Base-by-base conservation (phyloP, 2,797 vertebrate genomes). In the Orestias chungarensis region DNA sequence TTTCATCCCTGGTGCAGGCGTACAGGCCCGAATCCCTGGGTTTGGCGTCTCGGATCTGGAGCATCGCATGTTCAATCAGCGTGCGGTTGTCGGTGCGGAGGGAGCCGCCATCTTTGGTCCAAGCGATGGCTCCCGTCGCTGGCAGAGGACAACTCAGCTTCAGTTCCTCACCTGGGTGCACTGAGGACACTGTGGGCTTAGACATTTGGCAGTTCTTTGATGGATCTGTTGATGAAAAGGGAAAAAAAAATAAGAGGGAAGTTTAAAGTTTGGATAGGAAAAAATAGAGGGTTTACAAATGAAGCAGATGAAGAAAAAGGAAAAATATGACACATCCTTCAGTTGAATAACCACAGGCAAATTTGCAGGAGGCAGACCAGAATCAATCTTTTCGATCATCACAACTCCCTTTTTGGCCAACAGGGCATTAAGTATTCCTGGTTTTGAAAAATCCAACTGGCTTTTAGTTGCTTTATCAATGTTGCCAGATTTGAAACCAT, bases 131-230 rank as follows among this genome's bases (percentile, higher is more conserved):
- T 88, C 94, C 92, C 87, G 93, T 94, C 88, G 94, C 93, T 75
- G 95, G 92, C 94, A 97, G 93, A 70, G 94, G 95, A 94, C 98
- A 99, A 93, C 89, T 96, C 90, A 99, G 95, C 92, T 96, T 96
- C 92, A 99, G 95, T 78, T 95, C 91, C 82, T 99, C 97, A 91
- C 98, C 97, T 75, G 97, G 97, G 79, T 96, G 96, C 70, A 96
- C 93, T 73, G 95, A 96, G 93, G 96, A 95, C 78, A 97, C 94
- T 83, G 96, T 96, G 82, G 96, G 96, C 91, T 97, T 97, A 94
- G 97, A 97, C 95, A 97, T 98, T 96, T 97, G 96, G 95, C 96
- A 97, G 97, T 97, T 97, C 95, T 95, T 96, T 88, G 97, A 95
- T 61, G 95, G 95, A 92, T 99, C 97, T 99, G 97, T 88, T 81